Percentiles rank a stretch among this genome's conserved stretches.
These are phyloP conservation scores for Ichneumoninae sp. DNA, from an alignment of 2,888 invertebrate species.

Conservation along the genomic window DNA sequence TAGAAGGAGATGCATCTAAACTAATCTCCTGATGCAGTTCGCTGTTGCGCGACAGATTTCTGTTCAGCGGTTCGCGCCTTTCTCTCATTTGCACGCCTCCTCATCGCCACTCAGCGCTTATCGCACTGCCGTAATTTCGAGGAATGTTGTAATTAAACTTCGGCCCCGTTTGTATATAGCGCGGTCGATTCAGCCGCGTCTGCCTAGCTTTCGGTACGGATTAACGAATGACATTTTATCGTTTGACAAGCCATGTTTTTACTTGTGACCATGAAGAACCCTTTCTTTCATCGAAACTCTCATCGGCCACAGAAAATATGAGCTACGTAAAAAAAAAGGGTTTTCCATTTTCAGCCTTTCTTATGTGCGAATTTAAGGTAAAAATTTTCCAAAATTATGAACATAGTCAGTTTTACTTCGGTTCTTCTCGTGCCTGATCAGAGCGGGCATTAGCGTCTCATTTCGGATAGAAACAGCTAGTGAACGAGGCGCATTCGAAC, in stretches of 20 bases:
- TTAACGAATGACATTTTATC: no score
- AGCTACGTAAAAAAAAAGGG: not conserved
- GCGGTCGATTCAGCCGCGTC: constrained; percentile 3
- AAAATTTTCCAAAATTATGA: not conserved
- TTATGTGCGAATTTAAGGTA: not conserved
- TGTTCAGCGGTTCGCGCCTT: constrained; percentile 10
- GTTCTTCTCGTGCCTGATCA: not conserved
- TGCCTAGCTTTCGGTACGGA: no score
- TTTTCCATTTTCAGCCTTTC: not conserved
- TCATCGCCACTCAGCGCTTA: not conserved
- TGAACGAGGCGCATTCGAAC: not conserved
- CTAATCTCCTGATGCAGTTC: constrained; percentile 8
- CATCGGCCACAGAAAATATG: no score
- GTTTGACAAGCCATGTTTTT: no score
- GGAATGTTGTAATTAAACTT: constrained; percentile 54
- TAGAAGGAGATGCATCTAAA: not conserved
- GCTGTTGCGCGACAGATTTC: constrained; percentile 7
- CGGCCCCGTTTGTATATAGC: not conserved
- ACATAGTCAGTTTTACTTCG: not conserved
- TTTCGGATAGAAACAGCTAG: not conserved
- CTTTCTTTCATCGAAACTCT: no score
- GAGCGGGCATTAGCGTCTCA: not conserved
- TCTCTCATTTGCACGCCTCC: constrained; percentile 7
- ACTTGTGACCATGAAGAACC: no score
- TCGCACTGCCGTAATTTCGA: constrained; percentile 25